Percentiles rank a stretch among this genome's conserved stretches.
Evolutionary conservation across 2,888 invertebrate species (phyloP).

Genomic region (Pyralis farinalis): DNA sequence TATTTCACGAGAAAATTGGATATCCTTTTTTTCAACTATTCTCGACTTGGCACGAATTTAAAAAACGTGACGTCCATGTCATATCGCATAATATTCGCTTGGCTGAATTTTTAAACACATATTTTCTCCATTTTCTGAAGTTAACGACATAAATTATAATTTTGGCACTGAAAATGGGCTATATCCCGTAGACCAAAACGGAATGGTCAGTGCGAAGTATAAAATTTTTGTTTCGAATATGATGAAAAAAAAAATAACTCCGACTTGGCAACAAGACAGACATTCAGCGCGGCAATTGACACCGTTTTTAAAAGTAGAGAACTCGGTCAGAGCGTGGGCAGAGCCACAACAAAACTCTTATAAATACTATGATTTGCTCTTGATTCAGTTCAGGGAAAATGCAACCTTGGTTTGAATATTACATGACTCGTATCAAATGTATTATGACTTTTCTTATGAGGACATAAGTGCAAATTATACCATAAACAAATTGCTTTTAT

Average conservation of each 20-base stretch:
- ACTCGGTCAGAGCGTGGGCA: constrained; percentile 57
- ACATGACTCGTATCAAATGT: background rate
- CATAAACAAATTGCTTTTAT: too few species aligned
- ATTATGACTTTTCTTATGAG: constrained; percentile 5
- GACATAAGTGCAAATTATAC: too few species aligned
- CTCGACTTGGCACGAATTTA: too few species aligned
- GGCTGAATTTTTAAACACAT: background rate
- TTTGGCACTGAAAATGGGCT: background rate
- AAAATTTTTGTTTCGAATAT: constrained; percentile 18
- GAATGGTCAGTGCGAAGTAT: background rate
- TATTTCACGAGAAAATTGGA: too few species aligned
- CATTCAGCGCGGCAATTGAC: constrained; percentile 67
- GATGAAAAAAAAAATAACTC: constrained; percentile 27
- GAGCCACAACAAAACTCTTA: constrained; percentile 43
- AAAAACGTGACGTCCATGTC: too few species aligned
- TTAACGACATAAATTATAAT: background rate
- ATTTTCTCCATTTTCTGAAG: background rate
- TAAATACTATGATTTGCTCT: constrained; percentile 20
- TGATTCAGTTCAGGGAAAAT: background rate
- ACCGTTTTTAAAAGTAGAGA: constrained; percentile 55
- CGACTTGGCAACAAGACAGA: constrained; percentile 56
- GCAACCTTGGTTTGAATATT: background rate
- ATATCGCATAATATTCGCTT: background rate
- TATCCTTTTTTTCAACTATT: too few species aligned
- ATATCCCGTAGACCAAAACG: background rate